Evolutionary conservation across 1,140 invertebrate species (phyloP), one percentile per base, ranked within the genome.

Genomic region (Apocrypta bakeri): DNA sequence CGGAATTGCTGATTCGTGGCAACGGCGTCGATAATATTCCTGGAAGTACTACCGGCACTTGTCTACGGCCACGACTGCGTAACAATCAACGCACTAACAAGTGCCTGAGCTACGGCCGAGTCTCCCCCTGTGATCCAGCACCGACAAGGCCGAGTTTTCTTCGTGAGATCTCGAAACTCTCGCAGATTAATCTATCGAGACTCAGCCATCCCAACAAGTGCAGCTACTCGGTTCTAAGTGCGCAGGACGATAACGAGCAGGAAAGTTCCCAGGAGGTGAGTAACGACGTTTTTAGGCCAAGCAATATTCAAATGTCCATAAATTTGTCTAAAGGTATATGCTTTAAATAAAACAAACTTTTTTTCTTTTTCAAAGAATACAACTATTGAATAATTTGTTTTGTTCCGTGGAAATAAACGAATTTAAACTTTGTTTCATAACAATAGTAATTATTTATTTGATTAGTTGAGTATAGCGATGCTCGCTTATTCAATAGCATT

Each of bases 81-180:
- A 31, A 25, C 24, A 31, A 25, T 8, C 79, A 81, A 24, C 71
- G 79, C n/a, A 29, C 33, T 48, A 33, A 6, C 21, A 68, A 68
- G 61, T 68, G 64, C 14, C n/a, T 24, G 17, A 68, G 29, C 31
- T 73, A 81, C 42, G 83, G 83, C 83, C 89, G 92, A 85, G 86
- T 91, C 82, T 89, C 91, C n/a, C 88, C 90, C 8, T 86, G 83
- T 75, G 88, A 90, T 81, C 85, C 86, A 42, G 84, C 87, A 1
- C 85, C 87, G 77, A 79, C 87, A 24, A 88, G 88, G 48, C 92
- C 90, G 9, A 94, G 94, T 84, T 94, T 96, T 82, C 92, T 96
- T 6, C 93, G 94, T 64, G 95, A 96, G 87, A 96, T 96, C 48
- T 94, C 95, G 1, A 96, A 96, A 88, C 87, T 96, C 6, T 96